phyloP scores from a whole-genome alignment of 2,113 vertebrate genomes.

The Bombycilla garrulus region DNA sequence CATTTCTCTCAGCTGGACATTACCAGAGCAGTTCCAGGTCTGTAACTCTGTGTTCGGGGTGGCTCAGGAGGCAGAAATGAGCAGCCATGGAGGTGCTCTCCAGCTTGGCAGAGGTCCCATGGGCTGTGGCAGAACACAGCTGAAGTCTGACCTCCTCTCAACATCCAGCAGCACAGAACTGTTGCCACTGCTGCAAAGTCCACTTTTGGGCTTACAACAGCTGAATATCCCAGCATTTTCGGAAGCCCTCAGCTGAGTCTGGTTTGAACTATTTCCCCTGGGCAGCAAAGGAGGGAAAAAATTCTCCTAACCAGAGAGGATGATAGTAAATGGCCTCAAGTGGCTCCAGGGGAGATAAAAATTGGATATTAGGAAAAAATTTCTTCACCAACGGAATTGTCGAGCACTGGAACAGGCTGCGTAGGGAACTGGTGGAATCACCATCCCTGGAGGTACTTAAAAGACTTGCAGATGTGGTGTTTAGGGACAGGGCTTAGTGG shows the following conservation, averaged over 20 bases:
- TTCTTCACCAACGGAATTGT: background rate
- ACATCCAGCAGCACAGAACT: rapidly evolving
- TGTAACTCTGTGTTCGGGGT: background rate
- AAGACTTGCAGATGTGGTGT: background rate
- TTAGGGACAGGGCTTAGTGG: background rate
- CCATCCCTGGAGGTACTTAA: background rate
- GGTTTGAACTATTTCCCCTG: background rate
- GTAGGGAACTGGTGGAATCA: background rate
- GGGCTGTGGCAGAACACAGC: background rate
- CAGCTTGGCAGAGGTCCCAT: background rate
- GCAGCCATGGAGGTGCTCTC: background rate
- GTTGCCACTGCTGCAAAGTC: background rate
- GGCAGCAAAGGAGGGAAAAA: background rate
- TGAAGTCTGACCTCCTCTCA: background rate
- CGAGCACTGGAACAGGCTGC: background rate
- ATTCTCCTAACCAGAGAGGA: background rate
- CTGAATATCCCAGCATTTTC: background rate
- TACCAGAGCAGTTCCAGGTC: background rate
- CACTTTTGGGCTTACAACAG: background rate
- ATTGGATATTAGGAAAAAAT: background rate
- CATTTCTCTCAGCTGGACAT: background rate
- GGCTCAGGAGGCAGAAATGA: background rate
- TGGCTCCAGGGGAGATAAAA: background rate
- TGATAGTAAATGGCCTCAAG: background rate
- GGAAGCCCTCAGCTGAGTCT: background rate